phyloP scores from a whole-genome alignment of 2,888 invertebrate species.

The Sicus ferrugineus region DNA sequence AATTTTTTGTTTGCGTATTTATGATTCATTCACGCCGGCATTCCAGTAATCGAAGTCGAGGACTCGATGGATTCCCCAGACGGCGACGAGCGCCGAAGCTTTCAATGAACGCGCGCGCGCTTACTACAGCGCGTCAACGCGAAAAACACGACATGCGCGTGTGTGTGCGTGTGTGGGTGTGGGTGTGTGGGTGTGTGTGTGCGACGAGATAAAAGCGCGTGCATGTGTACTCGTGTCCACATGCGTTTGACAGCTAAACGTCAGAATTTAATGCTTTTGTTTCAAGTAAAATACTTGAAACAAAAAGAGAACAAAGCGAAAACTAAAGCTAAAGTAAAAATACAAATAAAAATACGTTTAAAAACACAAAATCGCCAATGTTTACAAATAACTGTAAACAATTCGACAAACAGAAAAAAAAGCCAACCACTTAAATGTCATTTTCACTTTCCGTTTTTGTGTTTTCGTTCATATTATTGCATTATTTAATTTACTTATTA shows the following conservation, averaged over 20 bases:
- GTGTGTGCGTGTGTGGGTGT: background rate
- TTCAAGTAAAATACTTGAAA: too few species aligned
- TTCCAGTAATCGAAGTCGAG: conserved; percentile 1
- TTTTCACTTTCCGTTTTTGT: conserved; percentile 20
- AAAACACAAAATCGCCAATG: too few species aligned
- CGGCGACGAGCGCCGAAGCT: background rate
- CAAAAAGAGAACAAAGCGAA: background rate
- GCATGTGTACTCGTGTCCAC: background rate
- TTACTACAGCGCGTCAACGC: background rate
- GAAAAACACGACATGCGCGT: conserved; percentile 5
- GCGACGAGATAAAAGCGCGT: conserved; percentile 10
- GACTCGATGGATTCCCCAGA: conserved; percentile 20
- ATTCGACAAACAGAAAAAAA: conserved; percentile 16
- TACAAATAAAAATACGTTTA: background rate
- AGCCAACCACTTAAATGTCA: conserved; percentile 17
- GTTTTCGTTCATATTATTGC: background rate
- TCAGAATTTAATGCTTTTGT: too few species aligned
- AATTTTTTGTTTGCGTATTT: background rate
- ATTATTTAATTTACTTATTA: background rate
- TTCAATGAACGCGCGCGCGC: background rate
- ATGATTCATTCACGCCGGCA: conserved; percentile 15
- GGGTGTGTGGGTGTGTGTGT: conserved; percentile 1
- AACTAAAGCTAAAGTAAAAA: conserved; percentile 3
- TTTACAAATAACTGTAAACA: conserved; percentile 14
- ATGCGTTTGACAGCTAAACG: conserved; percentile 1